phyloP scores from a whole-genome alignment of 2,888 invertebrate species.

The Melinaea marsaeus region DNA sequence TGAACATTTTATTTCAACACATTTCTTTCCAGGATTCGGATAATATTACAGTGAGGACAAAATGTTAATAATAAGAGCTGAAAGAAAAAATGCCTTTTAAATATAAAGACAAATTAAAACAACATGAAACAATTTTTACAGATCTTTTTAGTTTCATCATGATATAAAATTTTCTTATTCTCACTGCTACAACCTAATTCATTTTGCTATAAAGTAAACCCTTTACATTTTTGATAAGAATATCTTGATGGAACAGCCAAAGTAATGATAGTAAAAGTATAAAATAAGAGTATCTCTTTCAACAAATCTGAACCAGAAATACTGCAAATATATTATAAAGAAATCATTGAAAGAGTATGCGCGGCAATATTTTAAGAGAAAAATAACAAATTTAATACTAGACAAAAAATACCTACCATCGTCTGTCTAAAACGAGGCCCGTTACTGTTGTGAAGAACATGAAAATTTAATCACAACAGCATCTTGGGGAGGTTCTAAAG shows the following conservation, averaged over 20 bases:
- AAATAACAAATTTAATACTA: slow-evolving; percentile 13
- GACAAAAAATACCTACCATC: slow-evolving; percentile 13
- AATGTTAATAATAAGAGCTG: slow-evolving; percentile 28
- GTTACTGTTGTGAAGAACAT: slow-evolving; percentile 31
- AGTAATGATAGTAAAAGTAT: too few species aligned
- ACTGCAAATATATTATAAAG: neutral
- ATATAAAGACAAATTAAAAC: too few species aligned
- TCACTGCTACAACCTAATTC: too few species aligned
- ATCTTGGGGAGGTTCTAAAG: slow-evolving; percentile 37
- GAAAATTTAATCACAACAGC: slow-evolving; percentile 55
- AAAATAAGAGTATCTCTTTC: too few species aligned
- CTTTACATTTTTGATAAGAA: too few species aligned
- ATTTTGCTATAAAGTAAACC: too few species aligned
- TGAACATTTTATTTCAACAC: slow-evolving; percentile 30
- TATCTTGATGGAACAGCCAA: too few species aligned
- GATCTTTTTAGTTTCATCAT: too few species aligned
- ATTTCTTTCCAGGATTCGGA: slow-evolving; percentile 21
- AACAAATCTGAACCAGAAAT: too few species aligned
- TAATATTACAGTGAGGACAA: slow-evolving; percentile 20
- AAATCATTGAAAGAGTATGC: slow-evolving; percentile 15
- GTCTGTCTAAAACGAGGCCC: slow-evolving; percentile 10
- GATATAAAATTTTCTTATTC: too few species aligned
- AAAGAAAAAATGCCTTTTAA: slow-evolving; percentile 17
- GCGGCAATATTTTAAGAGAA: slow-evolving; percentile 10
- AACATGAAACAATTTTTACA: too few species aligned